These are phyloP conservation scores for Caenorhabditis angaria DNA, from an alignment of 2,888 invertebrate genomes.

Conservation along the genomic window DNA sequence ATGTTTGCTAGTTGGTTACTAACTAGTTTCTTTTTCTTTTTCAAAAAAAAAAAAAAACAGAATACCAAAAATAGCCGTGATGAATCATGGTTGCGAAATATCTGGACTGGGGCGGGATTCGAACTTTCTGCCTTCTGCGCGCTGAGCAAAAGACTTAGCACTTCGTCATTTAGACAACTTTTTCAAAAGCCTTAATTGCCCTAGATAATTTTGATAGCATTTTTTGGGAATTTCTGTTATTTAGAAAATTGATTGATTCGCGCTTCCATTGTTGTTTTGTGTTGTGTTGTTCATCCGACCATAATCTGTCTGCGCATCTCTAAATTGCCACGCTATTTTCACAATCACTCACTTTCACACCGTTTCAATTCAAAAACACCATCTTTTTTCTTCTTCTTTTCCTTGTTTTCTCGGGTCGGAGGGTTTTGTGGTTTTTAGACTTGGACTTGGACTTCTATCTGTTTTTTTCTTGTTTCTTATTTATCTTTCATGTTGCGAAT, in stretches of 20 bases:
- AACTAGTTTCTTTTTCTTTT: background rate
- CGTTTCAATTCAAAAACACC: constrained; percentile 39
- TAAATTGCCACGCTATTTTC: background rate
- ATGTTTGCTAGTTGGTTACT: background rate
- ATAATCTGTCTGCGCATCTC: constrained; percentile 26
- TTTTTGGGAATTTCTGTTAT: too few relatives aligned
- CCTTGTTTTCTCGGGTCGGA: constrained; percentile 1
- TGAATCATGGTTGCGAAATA: too few relatives aligned
- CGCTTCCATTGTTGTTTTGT: background rate
- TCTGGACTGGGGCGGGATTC: too few relatives aligned
- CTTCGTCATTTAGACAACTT: too few relatives aligned
- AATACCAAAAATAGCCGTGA: too few relatives aligned
- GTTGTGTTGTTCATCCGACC: constrained; percentile 42
- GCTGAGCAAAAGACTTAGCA: too few relatives aligned
- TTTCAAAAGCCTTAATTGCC: background rate
- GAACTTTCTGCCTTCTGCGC: too few relatives aligned
- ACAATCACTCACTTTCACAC: constrained; percentile 43
- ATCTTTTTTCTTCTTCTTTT: constrained; percentile 11
- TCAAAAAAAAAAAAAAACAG: background rate
- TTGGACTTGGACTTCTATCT: background rate
- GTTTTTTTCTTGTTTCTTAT: constrained; percentile 11
- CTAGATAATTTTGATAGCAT: too few relatives aligned
- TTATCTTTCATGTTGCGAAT: background rate
- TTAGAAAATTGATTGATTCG: too few relatives aligned
- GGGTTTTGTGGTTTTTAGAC: constrained; percentile 17